Evolutionary conservation across 2,113 vertebrate species (phyloP).

Genomic region (Chaetodon auriga): DNA sequence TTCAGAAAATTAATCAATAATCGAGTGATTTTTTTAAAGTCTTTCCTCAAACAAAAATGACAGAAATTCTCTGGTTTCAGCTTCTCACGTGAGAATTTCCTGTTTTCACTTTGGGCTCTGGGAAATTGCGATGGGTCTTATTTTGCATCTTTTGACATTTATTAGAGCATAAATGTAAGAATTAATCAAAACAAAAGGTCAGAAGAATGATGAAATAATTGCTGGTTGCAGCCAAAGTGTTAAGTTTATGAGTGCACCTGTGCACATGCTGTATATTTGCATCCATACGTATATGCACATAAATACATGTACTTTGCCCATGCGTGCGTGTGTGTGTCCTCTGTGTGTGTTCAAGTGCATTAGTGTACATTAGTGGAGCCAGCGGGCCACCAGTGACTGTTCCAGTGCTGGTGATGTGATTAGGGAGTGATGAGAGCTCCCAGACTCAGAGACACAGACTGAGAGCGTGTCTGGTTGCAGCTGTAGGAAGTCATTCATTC

Average conservation of each 20-base stretch:
- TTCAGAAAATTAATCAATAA: background rate
- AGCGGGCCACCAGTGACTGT: conserved; percentile 40
- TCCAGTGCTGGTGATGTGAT: conserved; percentile 59
- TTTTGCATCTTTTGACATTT: conserved; percentile 1
- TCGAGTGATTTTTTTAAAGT: background rate
- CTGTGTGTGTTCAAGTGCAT: conserved; percentile 44
- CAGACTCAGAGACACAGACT: conserved; percentile 42
- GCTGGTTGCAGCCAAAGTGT: background rate
- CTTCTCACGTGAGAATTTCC: background rate
- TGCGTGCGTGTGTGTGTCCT: conserved; percentile 26
- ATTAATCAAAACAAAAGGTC: background rate
- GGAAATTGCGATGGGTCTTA: background rate
- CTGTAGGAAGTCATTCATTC: conserved; percentile 82
- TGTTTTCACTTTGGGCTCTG: background rate
- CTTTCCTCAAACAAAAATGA: background rate
- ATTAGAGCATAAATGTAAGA: background rate
- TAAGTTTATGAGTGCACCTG: conserved; percentile 17
- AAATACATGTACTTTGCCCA: background rate
- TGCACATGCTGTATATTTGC: too few species aligned
- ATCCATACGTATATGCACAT: background rate
- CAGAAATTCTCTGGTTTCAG: background rate
- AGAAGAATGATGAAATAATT: background rate
- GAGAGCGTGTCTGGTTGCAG: conserved; percentile 66
- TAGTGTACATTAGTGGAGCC: conserved; percentile 33
- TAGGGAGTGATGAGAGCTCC: conserved; percentile 59